Percentiles rank a stretch among this genome's conserved stretches.
These are phyloP conservation scores for Liasis olivaceus DNA, from an alignment of 2,797 vertebrate species.

Conservation along the genomic window DNA sequence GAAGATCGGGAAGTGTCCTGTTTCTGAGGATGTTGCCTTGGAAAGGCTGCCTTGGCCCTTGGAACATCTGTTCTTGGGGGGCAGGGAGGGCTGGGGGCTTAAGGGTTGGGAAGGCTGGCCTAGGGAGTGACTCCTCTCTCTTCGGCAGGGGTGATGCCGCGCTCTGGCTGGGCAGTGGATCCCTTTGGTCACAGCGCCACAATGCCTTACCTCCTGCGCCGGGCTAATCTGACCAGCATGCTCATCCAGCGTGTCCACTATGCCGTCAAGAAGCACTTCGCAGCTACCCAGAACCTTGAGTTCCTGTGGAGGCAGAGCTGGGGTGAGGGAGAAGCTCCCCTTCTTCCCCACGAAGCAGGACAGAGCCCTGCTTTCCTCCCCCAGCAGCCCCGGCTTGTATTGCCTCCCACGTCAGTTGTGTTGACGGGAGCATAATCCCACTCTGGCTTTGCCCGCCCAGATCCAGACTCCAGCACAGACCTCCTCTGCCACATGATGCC, in stretches of 20 bases:
- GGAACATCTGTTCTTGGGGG: not conserved
- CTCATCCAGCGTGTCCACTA: slow-evolving; percentile 98
- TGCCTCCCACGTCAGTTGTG: not conserved
- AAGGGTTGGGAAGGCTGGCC: no score
- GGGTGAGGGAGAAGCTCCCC: slow-evolving; percentile 77
- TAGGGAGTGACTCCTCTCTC: not conserved
- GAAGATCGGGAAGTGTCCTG: not conserved
- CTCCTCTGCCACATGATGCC: slow-evolving; percentile 99
- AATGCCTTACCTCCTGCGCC: slow-evolving; percentile 93
- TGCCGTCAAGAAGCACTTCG: slow-evolving; percentile 94
- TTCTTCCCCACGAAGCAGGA: not conserved
- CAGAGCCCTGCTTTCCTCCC: not conserved
- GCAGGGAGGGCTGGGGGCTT: not conserved
- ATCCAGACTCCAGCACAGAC: slow-evolving; percentile 84
- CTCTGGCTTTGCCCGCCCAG: slow-evolving; percentile 66
- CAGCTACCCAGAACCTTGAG: slow-evolving; percentile 90
- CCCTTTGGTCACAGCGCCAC: slow-evolving; percentile 96
- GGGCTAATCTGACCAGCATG: slow-evolving; percentile 94
- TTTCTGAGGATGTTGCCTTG: not conserved
- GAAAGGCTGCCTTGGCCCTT: no score
- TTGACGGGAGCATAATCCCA: accelerated
- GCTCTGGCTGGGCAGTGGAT: slow-evolving; percentile 93
- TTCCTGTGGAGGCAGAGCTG: slow-evolving; percentile 99
- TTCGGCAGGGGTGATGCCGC: slow-evolving; percentile 82
- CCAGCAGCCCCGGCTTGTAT: not conserved